Evolutionary conservation across 2,113 vertebrate species (phyloP).

Genomic region (Syngnathus floridae): DNA sequence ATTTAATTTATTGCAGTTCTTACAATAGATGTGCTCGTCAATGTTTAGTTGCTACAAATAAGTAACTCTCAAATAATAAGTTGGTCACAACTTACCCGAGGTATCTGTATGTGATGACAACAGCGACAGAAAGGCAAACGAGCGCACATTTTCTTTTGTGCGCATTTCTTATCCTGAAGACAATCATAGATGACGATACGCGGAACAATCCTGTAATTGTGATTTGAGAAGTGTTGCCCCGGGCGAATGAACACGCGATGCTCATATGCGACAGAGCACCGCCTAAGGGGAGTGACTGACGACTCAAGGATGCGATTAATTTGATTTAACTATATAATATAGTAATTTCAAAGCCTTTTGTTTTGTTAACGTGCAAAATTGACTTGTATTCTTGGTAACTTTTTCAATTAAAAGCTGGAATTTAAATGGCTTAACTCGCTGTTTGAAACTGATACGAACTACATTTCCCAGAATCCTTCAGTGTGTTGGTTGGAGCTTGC

Average conservation of each 20-base stretch:
- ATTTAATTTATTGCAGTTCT: neutral
- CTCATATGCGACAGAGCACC: slow-evolving; percentile 10
- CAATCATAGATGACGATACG: slow-evolving; percentile 47
- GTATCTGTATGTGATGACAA: slow-evolving; percentile 60
- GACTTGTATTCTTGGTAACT: neutral
- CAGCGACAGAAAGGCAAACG: slow-evolving; percentile 54
- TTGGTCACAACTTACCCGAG: slow-evolving; percentile 58
- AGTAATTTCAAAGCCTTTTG: neutral
- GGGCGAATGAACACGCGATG: slow-evolving; percentile 14
- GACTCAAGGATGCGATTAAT: slow-evolving; percentile 5
- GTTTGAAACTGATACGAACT: slow-evolving; percentile 14
- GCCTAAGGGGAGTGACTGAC: slow-evolving; percentile 50
- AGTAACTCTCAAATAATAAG: neutral
- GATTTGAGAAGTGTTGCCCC: slow-evolving; percentile 18
- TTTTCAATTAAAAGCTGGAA: neutral
- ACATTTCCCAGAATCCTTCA: slow-evolving; percentile 47
- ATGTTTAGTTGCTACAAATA: neutral
- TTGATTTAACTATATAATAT: neutral
- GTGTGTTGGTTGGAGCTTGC: slow-evolving; percentile 36
- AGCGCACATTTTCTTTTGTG: slow-evolving; percentile 59
- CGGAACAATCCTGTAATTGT: neutral
- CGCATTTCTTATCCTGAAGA: slow-evolving; percentile 50
- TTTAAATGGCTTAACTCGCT: no score
- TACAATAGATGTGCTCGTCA: neutral
- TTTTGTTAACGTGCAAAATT: neutral